Evolutionary conservation across 2,113 vertebrate species (phyloP).

Genomic region (Oceanites oceanicus): DNA sequence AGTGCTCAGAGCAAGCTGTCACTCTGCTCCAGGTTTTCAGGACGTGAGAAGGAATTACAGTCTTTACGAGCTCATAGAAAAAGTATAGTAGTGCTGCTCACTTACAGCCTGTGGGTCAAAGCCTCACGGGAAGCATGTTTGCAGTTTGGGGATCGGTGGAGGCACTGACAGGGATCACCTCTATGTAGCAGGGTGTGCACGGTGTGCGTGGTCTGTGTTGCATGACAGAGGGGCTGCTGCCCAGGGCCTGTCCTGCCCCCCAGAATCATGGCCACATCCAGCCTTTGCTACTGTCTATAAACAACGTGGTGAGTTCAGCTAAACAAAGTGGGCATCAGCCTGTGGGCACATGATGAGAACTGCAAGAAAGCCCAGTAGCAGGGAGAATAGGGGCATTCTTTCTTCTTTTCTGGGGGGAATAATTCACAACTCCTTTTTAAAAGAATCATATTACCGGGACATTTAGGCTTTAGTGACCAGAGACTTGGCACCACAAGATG

Average conservation of each 20-base stretch:
- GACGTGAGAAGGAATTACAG: background rate
- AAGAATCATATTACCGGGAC: background rate
- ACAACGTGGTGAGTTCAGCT: background rate
- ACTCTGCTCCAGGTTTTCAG: background rate
- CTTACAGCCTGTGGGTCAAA: background rate
- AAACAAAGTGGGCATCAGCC: background rate
- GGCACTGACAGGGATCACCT: background rate
- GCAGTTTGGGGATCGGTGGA: background rate
- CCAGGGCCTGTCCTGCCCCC: background rate
- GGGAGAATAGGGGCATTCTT: background rate
- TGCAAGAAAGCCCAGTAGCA: background rate
- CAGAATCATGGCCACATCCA: background rate
- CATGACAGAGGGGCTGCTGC: background rate
- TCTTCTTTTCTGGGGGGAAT: background rate
- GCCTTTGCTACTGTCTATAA: background rate
- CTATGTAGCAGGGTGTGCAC: accelerated
- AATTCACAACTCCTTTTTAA: background rate
- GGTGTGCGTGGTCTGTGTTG: background rate
- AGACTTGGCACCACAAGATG: background rate
- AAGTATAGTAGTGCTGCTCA: background rate
- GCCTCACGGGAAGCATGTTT: background rate
- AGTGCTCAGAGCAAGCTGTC: background rate
- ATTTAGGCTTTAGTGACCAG: background rate
- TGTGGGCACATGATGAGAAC: background rate
- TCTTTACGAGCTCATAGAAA: background rate